phyloP scores from a whole-genome alignment of 2,113 vertebrate species.

The Thymallus thymallus region DNA sequence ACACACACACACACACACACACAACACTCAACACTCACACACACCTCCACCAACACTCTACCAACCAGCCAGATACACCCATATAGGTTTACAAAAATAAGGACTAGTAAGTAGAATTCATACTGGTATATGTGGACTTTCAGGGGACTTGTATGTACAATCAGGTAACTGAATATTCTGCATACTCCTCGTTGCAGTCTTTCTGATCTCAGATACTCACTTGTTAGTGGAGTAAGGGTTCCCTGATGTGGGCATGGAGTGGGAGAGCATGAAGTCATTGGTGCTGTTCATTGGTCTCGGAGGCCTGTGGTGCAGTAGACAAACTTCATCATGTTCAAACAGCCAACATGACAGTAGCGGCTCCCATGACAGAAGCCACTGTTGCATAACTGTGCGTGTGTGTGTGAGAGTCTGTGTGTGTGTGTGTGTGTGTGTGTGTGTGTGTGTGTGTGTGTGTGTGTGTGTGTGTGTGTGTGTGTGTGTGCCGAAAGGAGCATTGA shows the following conservation, averaged over 20 bases:
- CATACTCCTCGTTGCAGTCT: not conserved
- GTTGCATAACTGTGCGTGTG: too few relatives aligned
- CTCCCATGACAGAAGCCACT: not conserved
- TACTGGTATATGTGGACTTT: slow-evolving; percentile 4
- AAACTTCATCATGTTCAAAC: slow-evolving; percentile 3
- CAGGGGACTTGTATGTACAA: not conserved
- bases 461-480: not conserved
- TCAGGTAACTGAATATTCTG: not conserved
- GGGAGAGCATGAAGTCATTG: slow-evolving; percentile 91
- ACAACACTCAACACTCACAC: too few relatives aligned
- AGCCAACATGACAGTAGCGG: not conserved
- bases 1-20: not conserved
- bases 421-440: not conserved
- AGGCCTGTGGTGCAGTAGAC: slow-evolving; percentile 78
- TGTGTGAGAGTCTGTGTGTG: too few relatives aligned
- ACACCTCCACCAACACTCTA: slow-evolving; percentile 21
- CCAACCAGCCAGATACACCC: too few relatives aligned
- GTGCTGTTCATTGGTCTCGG: slow-evolving; percentile 92
- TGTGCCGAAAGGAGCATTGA: not conserved
- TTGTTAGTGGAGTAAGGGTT: slow-evolving; percentile 95
- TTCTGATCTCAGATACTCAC: slow-evolving; percentile 75
- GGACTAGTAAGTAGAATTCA: not conserved
- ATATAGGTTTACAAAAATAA: slow-evolving; percentile 1
- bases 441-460: not conserved
- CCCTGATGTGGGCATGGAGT: slow-evolving; percentile 95